Conservation (phyloP, 2,797 vertebrate genomes). For the Mus minutoides region DNA sequence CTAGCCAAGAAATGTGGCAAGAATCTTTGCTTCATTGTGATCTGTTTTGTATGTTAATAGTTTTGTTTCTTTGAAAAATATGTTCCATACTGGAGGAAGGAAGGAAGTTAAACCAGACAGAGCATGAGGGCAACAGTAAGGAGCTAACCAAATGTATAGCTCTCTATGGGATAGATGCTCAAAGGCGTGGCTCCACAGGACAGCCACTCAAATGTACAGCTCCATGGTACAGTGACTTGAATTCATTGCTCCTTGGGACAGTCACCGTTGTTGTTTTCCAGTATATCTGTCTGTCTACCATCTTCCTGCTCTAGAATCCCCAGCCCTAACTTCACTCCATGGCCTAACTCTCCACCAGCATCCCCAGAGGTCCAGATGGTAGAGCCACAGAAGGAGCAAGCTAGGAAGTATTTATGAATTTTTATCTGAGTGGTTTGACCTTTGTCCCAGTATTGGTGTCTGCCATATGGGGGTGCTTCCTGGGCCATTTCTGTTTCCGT, state of each 20-base stretch:
- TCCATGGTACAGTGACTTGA: background rate
- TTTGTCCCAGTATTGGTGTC: background rate
- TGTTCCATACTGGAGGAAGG: background rate
- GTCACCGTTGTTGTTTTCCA: background rate
- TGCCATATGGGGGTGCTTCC: background rate
- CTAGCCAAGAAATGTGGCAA: background rate
- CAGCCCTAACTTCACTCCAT: background rate
- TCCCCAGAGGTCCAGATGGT: background rate
- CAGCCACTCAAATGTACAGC: background rate
- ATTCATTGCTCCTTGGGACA: background rate
- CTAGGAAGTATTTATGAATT: slow-evolving; percentile 13
- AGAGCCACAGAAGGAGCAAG: background rate
- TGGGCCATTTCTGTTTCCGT: background rate
- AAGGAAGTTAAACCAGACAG: background rate
- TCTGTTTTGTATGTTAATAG: background rate
- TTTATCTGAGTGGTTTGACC: background rate
- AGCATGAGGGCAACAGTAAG: background rate
- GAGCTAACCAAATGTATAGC: background rate
- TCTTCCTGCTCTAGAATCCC: background rate
- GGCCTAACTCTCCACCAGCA: background rate
- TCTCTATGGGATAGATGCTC: background rate
- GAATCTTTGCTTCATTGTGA: background rate
- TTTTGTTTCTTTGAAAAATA: background rate
- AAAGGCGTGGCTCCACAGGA: background rate
- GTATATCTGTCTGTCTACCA: background rate